Percentiles rank a stretch among this genome's conserved stretches.
Evolutionary conservation across 2,113 vertebrate genomes (phyloP).

Genomic region (Bubalus kerabau): DNA sequence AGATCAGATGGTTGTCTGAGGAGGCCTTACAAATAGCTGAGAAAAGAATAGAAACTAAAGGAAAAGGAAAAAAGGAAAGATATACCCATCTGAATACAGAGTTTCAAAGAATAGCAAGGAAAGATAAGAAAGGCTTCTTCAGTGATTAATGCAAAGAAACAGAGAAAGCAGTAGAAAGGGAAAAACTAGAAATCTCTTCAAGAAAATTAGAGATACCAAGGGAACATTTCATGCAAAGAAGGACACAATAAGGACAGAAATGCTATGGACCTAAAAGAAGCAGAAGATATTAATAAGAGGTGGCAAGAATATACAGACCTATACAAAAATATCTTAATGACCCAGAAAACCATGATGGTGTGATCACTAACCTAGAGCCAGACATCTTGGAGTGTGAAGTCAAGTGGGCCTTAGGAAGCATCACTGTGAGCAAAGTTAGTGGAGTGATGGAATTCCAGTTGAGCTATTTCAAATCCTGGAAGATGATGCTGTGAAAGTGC

Average conservation of each 20-base stretch:
- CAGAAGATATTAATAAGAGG: not conserved
- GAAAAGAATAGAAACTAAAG: not conserved
- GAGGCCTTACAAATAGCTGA: not conserved
- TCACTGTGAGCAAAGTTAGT: not conserved
- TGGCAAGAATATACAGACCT: not conserved
- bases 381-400: not conserved
- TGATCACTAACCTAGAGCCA: not conserved
- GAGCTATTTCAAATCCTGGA: not conserved
- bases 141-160: not conserved
- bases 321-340: not conserved
- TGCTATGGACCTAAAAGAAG: not conserved
- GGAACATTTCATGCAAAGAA: not conserved
- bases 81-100: not conserved
- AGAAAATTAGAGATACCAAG: not conserved
- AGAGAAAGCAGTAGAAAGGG: not conserved
- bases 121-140: not conserved
- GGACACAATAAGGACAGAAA: not conserved
- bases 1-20: not conserved
- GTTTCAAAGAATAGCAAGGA: not conserved
- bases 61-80: not conserved
- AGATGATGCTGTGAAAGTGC: not conserved
- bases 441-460: not conserved
- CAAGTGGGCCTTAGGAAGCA: not conserved
- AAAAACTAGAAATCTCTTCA: not conserved
- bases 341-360: not conserved